Base-by-base conservation (phyloP, 92 coral and sea anemone species). In the Ricordea florida region DNA sequence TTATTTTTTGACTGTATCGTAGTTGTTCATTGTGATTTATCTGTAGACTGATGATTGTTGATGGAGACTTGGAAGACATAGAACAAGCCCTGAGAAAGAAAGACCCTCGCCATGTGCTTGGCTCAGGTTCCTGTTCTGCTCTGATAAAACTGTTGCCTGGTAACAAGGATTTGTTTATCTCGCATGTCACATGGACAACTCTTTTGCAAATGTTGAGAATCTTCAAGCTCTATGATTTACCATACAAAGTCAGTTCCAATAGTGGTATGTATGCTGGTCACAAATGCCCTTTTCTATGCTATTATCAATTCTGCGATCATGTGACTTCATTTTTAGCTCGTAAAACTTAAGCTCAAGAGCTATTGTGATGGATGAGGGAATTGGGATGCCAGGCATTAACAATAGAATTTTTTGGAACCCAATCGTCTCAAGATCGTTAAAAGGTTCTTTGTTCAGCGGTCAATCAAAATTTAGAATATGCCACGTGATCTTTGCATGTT, bases 61-160 rank as follows among this genome's bases (percentile, higher is more conserved):
- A 62, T 55, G 93, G 85, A 21, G 93, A 87, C 40, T 35, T 83
- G n/a, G 66, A 23, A 4, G 91, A 69, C 32, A 21, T 94, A 62
- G 91, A 85, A 72, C 31, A 59, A 20, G 93, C 57, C 17, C 25
- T 94, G 24, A 66, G 66, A 59, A 91, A 84, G 66, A 84, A 90
- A 44, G 78, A 76, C 13, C 65, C 75, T 16, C 85, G 79, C 13
- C 86, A 59, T 23, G 72, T 74, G 32, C 50, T 55, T 52, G 98
- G 98, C 2, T 62, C 92, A 45, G 98, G 98, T 0, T 94, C 98
- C 10, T 94, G 98, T 55, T 94, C 98, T 1, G 98, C 94, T 9
- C 72, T 94, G 76, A 83, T 94, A 2, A 94, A 94, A 76, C 81
- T 94, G 34, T 79, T 94, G 28, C 98, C 98, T 34, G 78, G 78